These are phyloP conservation scores for Tapera naevia DNA, from an alignment of 2,797 vertebrate species.

Conservation along the genomic window DNA sequence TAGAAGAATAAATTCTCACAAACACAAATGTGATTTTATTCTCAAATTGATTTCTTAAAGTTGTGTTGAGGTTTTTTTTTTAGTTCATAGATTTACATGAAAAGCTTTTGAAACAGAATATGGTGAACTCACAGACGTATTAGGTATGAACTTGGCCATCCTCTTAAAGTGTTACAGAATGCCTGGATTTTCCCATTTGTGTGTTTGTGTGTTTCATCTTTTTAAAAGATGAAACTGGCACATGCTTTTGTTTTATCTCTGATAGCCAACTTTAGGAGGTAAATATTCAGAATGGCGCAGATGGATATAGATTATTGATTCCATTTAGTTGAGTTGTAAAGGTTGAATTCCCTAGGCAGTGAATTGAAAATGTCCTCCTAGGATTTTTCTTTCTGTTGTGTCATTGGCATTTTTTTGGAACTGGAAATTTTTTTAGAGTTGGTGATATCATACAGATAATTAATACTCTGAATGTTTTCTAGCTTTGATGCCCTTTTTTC, in stretches of 20 bases:
- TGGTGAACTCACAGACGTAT: not conserved
- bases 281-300: conserved; percentile 13
- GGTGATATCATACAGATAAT: not conserved
- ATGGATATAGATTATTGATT: conserved; percentile 10
- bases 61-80: not conserved
- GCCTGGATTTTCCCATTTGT: conserved; percentile 19
- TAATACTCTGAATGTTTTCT: not conserved
- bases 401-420: not conserved
- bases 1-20: not conserved
- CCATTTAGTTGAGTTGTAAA: not conserved
- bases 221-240: not conserved
- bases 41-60: not conserved
- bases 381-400: not conserved
- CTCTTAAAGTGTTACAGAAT: not conserved
- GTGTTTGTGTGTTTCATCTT: too few relatives aligned
- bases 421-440: not conserved
- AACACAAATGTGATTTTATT: not conserved
- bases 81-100: not conserved
- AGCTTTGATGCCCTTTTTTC: not conserved
- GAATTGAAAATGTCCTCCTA: not conserved
- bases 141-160: not conserved
- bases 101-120: not conserved
- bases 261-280: not conserved
- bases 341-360: not conserved
- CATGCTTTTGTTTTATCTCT: not conserved